Base-by-base conservation (phyloP, 2,113 vertebrate species). In the Pygoscelis adeliae region DNA sequence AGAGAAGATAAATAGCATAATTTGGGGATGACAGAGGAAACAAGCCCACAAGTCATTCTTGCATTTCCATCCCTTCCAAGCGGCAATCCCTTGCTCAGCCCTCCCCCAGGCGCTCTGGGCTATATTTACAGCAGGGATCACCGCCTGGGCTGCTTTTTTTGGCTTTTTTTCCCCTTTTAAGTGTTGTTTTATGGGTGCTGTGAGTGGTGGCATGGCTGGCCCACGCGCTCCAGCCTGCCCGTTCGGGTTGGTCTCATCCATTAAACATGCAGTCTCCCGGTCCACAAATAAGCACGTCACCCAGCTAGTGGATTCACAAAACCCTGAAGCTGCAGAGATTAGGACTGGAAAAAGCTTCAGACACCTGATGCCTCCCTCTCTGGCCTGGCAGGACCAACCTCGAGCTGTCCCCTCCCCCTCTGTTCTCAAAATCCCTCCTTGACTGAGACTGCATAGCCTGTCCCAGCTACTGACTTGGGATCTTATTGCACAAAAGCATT, bases 401-500 rank as follows among this genome's bases (percentile, higher is more conserved):
- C 14, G 5, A 84, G 53, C 79, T 88, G 71, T 76, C 17, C 34
- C 52, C 44, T 88, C 65, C 52, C 58, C 29, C 44, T 50, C 56
- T 47, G 29, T 30, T 85, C 78, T 55, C 66, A 79, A 93, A 93
- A 93, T 56, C 66, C 53, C 34, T 59, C 36, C 53, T 87, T 2
- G 2, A 15, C 23, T 9, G 25, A 84, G 88, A 52, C 38, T 19
- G 47, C 6, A 7, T 27, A 85, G 73, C 61, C 66, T 72, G 52
- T 85, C 90, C 88, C 70, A 83, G 92, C 70, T 92, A 47, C 88
- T 1, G 4, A 55, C 58, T 55, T 0, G 0, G 47, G 81, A 55
- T 90, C 89, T 79, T 3, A 1, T 17, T 82, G 85, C 85, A 94
- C 52, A 82, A 69, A 94, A 92, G 47, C 90, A 74, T 87, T 87